These are phyloP conservation scores for Caenorhabditis sp. DNA, from an alignment of 2,888 invertebrate genomes.

Conservation along the genomic window DNA sequence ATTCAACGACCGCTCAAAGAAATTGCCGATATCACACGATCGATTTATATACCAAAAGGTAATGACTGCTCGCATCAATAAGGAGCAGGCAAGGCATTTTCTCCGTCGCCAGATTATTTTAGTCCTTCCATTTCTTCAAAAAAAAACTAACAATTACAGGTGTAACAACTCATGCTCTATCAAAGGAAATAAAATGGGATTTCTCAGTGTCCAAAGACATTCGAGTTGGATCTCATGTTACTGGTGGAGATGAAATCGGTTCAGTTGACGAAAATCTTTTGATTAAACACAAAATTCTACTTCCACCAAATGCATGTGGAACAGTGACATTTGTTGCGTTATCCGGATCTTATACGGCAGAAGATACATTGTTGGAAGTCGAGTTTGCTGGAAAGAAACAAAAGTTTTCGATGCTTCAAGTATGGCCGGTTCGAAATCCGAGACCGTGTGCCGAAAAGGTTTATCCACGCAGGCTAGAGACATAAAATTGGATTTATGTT, in stretches of 20 bases:
- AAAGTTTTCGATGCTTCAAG: conserved; percentile 91
- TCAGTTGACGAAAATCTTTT: conserved; percentile 94
- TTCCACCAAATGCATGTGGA: conserved; percentile 92
- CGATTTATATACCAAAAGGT: conserved; percentile 90
- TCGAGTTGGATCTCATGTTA: conserved; percentile 89
- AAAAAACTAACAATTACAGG: conserved; percentile 20
- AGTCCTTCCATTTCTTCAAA: background rate
- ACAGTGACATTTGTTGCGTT: conserved; percentile 94
- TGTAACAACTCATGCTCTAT: conserved; percentile 88
- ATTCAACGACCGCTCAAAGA: conserved; percentile 96
- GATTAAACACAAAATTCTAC: conserved; percentile 93
- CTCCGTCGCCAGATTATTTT: too few relatives aligned
- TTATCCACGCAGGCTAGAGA: background rate
- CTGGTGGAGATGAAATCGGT: conserved; percentile 85
- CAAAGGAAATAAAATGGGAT: conserved; percentile 85
- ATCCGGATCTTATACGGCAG: conserved; percentile 89
- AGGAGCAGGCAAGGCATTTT: too few relatives aligned
- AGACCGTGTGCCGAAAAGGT: conserved; percentile 92
- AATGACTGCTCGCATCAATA: too few relatives aligned
- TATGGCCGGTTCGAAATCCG: conserved; percentile 94
- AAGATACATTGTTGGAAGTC: conserved; percentile 93
- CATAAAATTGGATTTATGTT: background rate
- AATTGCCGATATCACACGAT: conserved; percentile 88
- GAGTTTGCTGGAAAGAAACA: conserved; percentile 95
- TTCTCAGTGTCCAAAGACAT: conserved; percentile 78